Conservation (phyloP, 2,888 invertebrate species). For the Andrena bucephala region DNA sequence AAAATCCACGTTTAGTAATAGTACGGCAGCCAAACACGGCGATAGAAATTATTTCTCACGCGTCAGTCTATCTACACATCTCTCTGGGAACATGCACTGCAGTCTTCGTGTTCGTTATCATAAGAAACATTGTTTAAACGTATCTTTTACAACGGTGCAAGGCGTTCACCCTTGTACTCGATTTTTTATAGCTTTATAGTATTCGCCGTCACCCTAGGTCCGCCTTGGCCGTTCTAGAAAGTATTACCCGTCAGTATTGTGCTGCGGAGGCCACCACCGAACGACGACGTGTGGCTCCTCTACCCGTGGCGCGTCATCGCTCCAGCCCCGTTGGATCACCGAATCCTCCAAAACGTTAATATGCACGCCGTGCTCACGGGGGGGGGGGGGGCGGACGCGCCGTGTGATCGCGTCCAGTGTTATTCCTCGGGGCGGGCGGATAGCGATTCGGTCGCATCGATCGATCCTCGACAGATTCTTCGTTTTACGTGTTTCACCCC, state of each 20-base stretch:
- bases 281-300: constrained; percentile 60
- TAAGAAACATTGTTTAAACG: constrained; percentile 46
- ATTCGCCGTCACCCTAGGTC: background rate
- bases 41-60: constrained; percentile 59
- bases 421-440: constrained; percentile 38
- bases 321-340: constrained; percentile 27
- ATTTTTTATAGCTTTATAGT: constrained; percentile 5
- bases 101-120: constrained; percentile 63
- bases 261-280: constrained; percentile 73
- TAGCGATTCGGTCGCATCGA: constrained; percentile 51
- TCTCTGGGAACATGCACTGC: constrained; percentile 63
- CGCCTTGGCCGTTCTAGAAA: constrained; percentile 68
- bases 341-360: background rate
- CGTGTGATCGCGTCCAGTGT: constrained; percentile 33
- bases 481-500: constrained; percentile 39
- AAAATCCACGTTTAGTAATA: constrained; percentile 71
- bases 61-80: constrained; percentile 64
- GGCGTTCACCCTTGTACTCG: background rate
- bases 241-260: constrained; percentile 78
- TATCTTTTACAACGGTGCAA: constrained; percentile 33
- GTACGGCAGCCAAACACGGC: constrained; percentile 46
- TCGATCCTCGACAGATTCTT: constrained; percentile 54
- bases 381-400: background rate
- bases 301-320: constrained; percentile 38
- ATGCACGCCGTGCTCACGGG: constrained; percentile 19